phyloP scores from a whole-genome alignment of 1,140 invertebrate species.

The Homarus americanus region DNA sequence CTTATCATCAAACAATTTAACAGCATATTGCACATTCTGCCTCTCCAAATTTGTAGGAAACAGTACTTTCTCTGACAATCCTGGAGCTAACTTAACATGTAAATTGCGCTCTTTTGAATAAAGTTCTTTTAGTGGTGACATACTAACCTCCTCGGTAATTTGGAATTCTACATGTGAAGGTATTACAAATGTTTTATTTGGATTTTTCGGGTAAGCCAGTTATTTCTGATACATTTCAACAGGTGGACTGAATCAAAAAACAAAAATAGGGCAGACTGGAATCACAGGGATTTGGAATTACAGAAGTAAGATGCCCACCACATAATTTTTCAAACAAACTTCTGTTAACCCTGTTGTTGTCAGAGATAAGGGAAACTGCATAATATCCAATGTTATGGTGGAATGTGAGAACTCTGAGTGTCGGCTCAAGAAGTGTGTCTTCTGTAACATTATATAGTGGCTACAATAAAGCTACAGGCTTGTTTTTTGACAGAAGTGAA shows the following conservation, averaged over 20 bases:
- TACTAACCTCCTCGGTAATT: background rate
- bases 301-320: background rate
- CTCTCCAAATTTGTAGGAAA: conserved; percentile 30
- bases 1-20: background rate
- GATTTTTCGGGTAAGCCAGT: background rate
- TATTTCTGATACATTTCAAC: conserved; percentile 10
- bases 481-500: no score
- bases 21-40: conserved; percentile 1
- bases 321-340: conserved; percentile 30
- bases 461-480: no score
- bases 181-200: conserved; percentile 9
- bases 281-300: conserved; percentile 15
- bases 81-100: conserved; percentile 20
- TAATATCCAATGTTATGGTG: conserved; percentile 11
- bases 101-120: conserved; percentile 17
- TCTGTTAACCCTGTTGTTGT: conserved; percentile 31
- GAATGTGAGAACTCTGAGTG: background rate
- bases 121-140: background rate
- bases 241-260: conserved; percentile 1
- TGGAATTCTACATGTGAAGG: background rate
- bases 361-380: conserved; percentile 26
- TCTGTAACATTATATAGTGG: background rate
- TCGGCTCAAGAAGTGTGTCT: background rate
- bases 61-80: conserved; percentile 29
- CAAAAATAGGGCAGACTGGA: conserved; percentile 6